Base-by-base conservation (phyloP, 2,888 invertebrate species). In the Eucera pruinosa region DNA sequence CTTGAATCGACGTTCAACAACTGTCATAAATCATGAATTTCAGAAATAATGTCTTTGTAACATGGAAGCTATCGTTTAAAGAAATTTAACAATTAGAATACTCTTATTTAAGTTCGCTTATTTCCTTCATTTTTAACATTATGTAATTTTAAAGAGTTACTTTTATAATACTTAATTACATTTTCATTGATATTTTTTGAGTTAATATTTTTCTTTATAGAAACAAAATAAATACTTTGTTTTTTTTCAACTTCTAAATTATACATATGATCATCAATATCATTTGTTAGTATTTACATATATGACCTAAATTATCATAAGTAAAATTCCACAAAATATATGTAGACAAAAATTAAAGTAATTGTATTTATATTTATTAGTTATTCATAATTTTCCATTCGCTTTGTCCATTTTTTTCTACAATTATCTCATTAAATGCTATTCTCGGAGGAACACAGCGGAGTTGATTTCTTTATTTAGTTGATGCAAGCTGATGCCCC, bases 381-480 rank as follows among this genome's bases (percentile, higher is more conserved):
- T 30, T 6, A 30, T 6, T 30, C 47, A 25, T 0, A 11, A 20
- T 48, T 25, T 25, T 36, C 7, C 6, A 43, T 23, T 20, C 27
- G 15, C 13, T 48, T 27, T 48, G 11, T 13, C 50, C 20, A n/a
- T 11, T 4, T 9, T 47, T 55, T 18, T 6, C 1, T 27, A 13
- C 20, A 18, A 36, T 36, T 20, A 15, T 54, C 36, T 27, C 36
- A 52, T 45, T 50, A 43, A 55, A 27, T n/a, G 1, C 0, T 13
- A 58, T 52, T 52, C 45, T 4, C 25, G 15, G 18, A 36, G n/a
- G n/a, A 15, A 20, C 25, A 23, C 2, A 25, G 2, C 3, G 33
- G 41, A 52, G 52, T 60, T 11, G 23, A 50, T 69, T 62, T 52
- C 47, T 25, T 20, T 41, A 60, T 60, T 72, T 61, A 55, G 72